Evolutionary conservation across 2,888 invertebrate species (phyloP).

Genomic region (Drosophila niveifrons): DNA sequence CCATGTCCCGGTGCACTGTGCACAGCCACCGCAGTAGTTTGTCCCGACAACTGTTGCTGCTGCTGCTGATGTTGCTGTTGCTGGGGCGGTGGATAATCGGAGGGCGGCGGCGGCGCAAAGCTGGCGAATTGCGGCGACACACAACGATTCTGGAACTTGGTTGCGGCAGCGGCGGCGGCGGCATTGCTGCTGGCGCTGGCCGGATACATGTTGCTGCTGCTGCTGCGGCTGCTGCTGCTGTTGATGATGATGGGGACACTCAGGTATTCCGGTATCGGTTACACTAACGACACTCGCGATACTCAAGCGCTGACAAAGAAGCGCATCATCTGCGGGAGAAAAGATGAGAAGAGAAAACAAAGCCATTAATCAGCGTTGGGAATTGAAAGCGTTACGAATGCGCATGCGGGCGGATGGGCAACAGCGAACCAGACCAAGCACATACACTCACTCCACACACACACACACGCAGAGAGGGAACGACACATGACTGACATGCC

Average conservation of each 20-base stretch:
- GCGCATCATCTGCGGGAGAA: conserved; percentile 62
- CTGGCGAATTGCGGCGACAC: conserved; percentile 88
- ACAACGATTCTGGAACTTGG: conserved; percentile 84
- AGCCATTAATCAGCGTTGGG: conserved; percentile 74
- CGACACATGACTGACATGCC: conserved; percentile 77
- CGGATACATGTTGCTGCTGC: conserved; percentile 78
- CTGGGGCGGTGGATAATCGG: conserved; percentile 88
- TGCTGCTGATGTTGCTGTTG: conserved; percentile 62
- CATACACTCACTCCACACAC: neutral
- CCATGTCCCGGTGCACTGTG: conserved; percentile 56
- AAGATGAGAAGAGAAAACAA: conserved; percentile 27
- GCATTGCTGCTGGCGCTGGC: conserved; percentile 65
- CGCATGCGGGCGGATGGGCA: conserved; percentile 54
- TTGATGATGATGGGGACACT: neutral
- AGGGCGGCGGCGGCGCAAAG: conserved; percentile 90
- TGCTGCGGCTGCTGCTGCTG: conserved; percentile 7
- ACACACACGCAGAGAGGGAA: conserved; percentile 18
- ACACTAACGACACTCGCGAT: conserved; percentile 16
- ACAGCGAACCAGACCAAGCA: neutral
- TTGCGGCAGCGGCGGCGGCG: conserved; percentile 49
- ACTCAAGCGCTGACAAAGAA: conserved; percentile 45
- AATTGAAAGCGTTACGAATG: conserved; percentile 60
- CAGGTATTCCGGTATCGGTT: conserved; percentile 18
- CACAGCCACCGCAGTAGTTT: conserved; percentile 62
- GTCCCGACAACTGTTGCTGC: conserved; percentile 77